Percentiles rank a stretch among this genome's conserved stretches.
phyloP scores from a whole-genome alignment of 2,113 vertebrate genomes.

The Mastomys coucha region DNA sequence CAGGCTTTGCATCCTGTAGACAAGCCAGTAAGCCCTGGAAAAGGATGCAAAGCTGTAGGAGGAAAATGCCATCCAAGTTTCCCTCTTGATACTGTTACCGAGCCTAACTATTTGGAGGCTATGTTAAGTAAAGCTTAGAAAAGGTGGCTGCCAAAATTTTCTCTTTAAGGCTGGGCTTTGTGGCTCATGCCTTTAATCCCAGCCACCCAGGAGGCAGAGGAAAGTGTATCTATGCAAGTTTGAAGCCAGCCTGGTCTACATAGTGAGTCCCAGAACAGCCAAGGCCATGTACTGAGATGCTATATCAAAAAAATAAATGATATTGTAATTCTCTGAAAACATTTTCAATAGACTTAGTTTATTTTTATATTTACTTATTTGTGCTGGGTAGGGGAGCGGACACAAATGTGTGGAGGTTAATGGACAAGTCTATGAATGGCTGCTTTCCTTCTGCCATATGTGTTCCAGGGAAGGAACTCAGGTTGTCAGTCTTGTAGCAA shows the following conservation, averaged over 20 bases:
- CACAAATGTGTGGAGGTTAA: neutral
- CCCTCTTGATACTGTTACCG: neutral
- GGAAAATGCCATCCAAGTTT: neutral
- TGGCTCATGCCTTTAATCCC: neutral
- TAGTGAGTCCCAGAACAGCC: neutral
- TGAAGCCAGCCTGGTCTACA: neutral
- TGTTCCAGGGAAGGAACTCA: neutral
- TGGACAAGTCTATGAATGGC: neutral
- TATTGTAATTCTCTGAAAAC: conserved; percentile 1
- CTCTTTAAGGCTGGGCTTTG: neutral
- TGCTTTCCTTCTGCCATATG: neutral
- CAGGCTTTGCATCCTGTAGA: neutral
- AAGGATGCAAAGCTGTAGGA: neutral
- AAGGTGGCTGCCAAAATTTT: neutral
- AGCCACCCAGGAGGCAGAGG: neutral
- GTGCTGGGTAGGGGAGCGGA: neutral
- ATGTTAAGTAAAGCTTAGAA: neutral
- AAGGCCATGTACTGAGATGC: neutral
- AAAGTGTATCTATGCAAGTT: neutral
- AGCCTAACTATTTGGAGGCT: conserved; percentile 21
- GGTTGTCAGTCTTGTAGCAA: neutral
- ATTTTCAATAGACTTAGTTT: neutral
- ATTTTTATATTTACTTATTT: neutral
- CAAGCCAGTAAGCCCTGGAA: neutral
- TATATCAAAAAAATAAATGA: neutral